phyloP scores from a whole-genome alignment of 2,113 vertebrate genomes.

The Equus przewalskii region DNA sequence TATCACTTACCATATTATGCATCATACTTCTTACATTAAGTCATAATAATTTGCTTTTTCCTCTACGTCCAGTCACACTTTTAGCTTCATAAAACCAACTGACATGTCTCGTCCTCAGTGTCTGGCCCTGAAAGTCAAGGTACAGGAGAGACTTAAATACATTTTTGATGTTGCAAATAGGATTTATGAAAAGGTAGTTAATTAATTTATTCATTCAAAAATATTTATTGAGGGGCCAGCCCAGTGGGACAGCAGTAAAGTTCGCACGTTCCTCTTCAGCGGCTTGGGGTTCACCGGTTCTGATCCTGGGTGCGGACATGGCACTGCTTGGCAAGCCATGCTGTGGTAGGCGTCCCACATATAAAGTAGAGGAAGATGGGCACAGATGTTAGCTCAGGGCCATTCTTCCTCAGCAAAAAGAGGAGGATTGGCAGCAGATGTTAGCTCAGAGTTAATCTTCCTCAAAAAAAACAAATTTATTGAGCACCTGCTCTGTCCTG shows the following conservation, averaged over 20 bases:
- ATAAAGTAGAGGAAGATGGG: no score
- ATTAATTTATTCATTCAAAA: conserved; percentile 19
- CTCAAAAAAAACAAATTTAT: not conserved
- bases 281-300: no score
- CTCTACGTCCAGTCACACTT: not conserved
- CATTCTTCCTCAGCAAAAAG: no score
- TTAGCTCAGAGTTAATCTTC: no score
- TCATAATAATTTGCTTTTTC: not conserved
- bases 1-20: not conserved
- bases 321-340: no score
- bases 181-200: conserved; percentile 43
- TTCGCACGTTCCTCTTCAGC: no score
- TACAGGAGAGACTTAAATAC: not conserved
- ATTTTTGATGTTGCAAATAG: not conserved
- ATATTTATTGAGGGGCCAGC: no score
- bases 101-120: not conserved
- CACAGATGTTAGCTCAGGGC: no score
- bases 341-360: no score
- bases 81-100: not conserved
- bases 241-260: no score
- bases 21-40: not conserved
- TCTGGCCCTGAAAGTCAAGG: not conserved
- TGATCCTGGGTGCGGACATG: no score
- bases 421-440: no score
- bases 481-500: not conserved